Base-by-base conservation (phyloP, 1,140 invertebrate genomes). In the Leptopilina boulardi region DNA sequence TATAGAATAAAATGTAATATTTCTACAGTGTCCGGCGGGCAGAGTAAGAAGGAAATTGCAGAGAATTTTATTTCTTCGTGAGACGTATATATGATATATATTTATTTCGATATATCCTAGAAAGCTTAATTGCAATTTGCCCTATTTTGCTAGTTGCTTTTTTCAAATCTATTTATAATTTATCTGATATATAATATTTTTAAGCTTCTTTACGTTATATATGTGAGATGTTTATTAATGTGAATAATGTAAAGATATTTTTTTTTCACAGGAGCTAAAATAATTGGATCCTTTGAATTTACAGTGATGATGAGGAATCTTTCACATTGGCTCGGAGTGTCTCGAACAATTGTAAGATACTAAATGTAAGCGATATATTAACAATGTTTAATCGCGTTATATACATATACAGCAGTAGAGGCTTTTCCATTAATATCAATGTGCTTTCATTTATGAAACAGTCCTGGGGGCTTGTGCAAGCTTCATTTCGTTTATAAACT, bases 391-490 rank as follows among this genome's bases (percentile, higher is more conserved):
- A 66, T 66, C 59, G 26, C 59, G 15, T 15, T 26, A 6, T 11
- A 66, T 3, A 30, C 3, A 15, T 13, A 38, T 38, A 6, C 30
- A 15, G 11, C 9, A 10, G 23, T n/a, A 66, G 30, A 3, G 26
- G 13, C 56, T 23, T 66, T 30, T n/a, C 23, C 56, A 30, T 66
- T 66, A 66, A 23, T 23, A 66, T 66, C 59, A 66, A 66, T 66
- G n/a, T n/a, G 59, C 59, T 66, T 15, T 30, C 26, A 66, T 66
- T 30, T 3, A 66, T 4, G 59, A 66, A 66, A 66, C 59, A 26
- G 15, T 66, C 26, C 59, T 30, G 26, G 30, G 59, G 59, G 59
- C 15, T 66, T 15, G 23, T 15, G 23, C 11, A 30, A 15, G 56
- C 56, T 30, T 66, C 23, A 66, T 66, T 30, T 23, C 59, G n/a